Percentiles rank a stretch among this genome's conserved stretches.
Evolutionary conservation across 2,797 vertebrate species (phyloP).

Genomic region (Typhlichthys subterraneus): DNA sequence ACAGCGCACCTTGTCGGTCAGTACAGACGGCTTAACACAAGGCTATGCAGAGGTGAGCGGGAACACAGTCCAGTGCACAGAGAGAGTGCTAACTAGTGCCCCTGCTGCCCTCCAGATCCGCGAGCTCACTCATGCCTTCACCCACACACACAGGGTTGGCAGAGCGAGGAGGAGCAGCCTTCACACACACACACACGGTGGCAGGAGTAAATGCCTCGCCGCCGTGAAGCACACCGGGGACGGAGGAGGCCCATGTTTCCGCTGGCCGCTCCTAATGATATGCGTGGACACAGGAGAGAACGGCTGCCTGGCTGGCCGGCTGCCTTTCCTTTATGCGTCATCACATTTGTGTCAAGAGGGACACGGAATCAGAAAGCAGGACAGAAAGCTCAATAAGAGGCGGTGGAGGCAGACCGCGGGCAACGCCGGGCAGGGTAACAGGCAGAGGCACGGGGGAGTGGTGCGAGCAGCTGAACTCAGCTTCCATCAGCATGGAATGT

Average conservation of each 20-base stretch:
- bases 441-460: conserved; percentile 1
- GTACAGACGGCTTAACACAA: conserved; percentile 28
- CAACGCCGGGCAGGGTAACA: conserved; percentile 4
- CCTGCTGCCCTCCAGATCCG: conserved; percentile 15
- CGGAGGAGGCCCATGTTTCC: conserved; percentile 36
- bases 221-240: conserved; percentile 52
- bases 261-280: conserved; percentile 53
- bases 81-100: conserved; percentile 55
- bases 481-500: too few species aligned
- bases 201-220: conserved; percentile 62
- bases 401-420: conserved; percentile 7
- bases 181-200: conserved; percentile 49
- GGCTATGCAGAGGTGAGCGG: conserved; percentile 33
- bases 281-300: conserved; percentile 45
- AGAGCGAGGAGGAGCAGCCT: conserved; percentile 46
- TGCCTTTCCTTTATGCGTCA: conserved; percentile 42
- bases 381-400: conserved; percentile 28
- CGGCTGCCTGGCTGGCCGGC: conserved; percentile 33
- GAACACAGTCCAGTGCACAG: conserved; percentile 36
- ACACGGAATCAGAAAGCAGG: conserved; percentile 31
- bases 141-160: not conserved
- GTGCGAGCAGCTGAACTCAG: not conserved
- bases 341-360: conserved; percentile 48
- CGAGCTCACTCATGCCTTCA: conserved; percentile 45
- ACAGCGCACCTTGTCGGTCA: conserved; percentile 1